Percentiles rank a stretch among this genome's conserved stretches.
These are phyloP conservation scores for Scleropages formosus DNA, from an alignment of 2,797 vertebrate genomes.

Conservation along the genomic window DNA sequence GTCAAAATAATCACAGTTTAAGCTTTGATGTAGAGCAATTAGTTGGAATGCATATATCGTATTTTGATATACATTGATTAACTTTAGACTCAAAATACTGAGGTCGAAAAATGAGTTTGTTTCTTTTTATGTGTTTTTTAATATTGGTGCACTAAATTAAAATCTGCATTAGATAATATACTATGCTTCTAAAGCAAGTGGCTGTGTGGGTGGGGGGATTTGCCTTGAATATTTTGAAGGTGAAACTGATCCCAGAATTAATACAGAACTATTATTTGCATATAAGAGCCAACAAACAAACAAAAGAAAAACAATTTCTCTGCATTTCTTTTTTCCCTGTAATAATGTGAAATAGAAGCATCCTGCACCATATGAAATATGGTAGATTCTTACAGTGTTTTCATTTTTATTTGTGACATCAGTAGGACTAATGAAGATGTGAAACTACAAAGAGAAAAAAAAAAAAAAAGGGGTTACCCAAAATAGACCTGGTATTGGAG, in stretches of 20 bases:
- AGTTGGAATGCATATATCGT: not conserved
- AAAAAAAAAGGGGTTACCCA: not conserved
- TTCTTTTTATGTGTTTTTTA: not conserved
- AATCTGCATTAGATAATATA: not conserved
- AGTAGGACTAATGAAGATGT: conserved; percentile 1
- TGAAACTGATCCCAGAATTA: conserved; percentile 8
- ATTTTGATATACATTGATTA: not conserved
- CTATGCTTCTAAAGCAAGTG: not conserved
- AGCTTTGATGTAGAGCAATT: not conserved
- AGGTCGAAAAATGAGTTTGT: not conserved
- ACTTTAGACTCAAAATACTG: not conserved
- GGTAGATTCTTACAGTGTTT: not conserved
- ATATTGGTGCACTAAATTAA: not conserved
- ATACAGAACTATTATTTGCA: not conserved
- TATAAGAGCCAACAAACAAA: not conserved
- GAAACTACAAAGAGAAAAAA: not conserved
- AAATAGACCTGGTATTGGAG: not conserved
- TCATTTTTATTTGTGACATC: not conserved
- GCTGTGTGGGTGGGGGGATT: not conserved
- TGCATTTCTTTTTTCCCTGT: not conserved
- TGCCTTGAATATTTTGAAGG: conserved; percentile 1
- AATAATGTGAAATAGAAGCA: not conserved
- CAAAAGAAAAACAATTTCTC: not conserved
- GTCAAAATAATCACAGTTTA: conserved; percentile 20
- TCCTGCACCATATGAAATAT: not conserved